Evolutionary conservation across 2,888 invertebrate species (phyloP).

Genomic region (Drosophila histrio): DNA sequence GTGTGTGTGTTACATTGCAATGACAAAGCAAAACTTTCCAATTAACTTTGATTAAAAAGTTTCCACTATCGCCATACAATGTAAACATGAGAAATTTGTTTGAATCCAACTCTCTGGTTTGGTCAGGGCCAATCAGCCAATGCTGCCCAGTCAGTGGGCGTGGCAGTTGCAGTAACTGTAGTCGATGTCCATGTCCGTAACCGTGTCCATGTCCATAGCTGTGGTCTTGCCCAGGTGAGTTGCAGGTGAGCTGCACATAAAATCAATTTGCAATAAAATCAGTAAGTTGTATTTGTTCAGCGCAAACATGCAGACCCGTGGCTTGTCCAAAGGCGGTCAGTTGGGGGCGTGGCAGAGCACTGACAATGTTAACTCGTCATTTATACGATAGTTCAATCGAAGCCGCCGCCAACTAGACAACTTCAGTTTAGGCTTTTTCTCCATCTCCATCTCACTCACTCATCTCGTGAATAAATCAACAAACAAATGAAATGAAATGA

Average conservation of each 20-base stretch:
- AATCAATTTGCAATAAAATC: constrained; percentile 80
- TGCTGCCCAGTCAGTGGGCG: constrained; percentile 34
- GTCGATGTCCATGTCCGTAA: constrained; percentile 10
- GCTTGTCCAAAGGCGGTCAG: background rate
- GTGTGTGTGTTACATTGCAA: constrained; percentile 60
- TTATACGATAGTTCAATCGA: constrained; percentile 27
- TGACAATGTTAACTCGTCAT: constrained; percentile 22
- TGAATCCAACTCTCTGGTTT: constrained; percentile 55
- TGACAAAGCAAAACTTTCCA: constrained; percentile 81
- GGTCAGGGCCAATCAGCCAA: constrained; percentile 40
- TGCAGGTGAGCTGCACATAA: constrained; percentile 69
- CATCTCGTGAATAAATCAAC: constrained; percentile 54
- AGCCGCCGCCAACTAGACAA: constrained; percentile 27
- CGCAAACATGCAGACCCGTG: constrained; percentile 55
- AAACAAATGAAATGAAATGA: constrained; percentile 59
- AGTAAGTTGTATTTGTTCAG: constrained; percentile 75
- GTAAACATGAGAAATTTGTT: constrained; percentile 79
- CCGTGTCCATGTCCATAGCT: constrained; percentile 31
- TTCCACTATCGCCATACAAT: constrained; percentile 77
- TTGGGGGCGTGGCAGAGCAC: background rate
- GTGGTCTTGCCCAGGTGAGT: constrained; percentile 46
- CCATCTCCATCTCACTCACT: background rate
- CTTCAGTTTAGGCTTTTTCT: constrained; percentile 26
- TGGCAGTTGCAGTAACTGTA: constrained; percentile 28
- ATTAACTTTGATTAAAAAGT: constrained; percentile 80